Percentiles rank a stretch among this genome's conserved stretches.
Conservation (phyloP, 2,113 vertebrate species). For the Pheucticus melanocephalus region DNA sequence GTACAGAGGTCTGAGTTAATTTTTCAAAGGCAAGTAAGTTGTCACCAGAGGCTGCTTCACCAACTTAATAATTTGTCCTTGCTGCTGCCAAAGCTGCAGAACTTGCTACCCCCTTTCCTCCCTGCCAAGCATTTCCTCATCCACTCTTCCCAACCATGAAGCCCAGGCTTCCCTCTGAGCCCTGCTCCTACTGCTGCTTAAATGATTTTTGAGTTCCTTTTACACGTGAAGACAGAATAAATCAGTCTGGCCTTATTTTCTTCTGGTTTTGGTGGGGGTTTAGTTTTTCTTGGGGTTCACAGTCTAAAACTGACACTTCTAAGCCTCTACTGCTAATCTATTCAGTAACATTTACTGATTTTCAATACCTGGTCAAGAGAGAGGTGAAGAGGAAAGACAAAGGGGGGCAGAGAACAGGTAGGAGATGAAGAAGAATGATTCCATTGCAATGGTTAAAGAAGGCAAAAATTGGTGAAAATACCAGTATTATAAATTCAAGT, state of each 20-base stretch:
- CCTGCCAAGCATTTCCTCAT: not conserved
- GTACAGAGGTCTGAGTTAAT: not conserved
- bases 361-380: not conserved
- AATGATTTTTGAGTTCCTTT: not conserved
- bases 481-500: not conserved
- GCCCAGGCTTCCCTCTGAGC: not conserved
- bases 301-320: not conserved
- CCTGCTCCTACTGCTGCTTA: not conserved
- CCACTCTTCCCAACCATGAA: not conserved
- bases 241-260: not conserved
- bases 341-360: not conserved
- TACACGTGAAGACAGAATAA: not conserved
- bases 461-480: not conserved
- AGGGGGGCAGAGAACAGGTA: not conserved
- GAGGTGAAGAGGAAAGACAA: not conserved
- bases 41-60: not conserved
- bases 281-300: not conserved
- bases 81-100: not conserved
- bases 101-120: not conserved
- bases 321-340: not conserved
- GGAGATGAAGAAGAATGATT: not conserved
- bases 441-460: accelerated
- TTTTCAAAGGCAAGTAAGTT: not conserved
- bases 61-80: not conserved
- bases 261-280: not conserved